Conservation (phyloP, 2,113 vertebrate genomes). For the Toxostoma redivivum region DNA sequence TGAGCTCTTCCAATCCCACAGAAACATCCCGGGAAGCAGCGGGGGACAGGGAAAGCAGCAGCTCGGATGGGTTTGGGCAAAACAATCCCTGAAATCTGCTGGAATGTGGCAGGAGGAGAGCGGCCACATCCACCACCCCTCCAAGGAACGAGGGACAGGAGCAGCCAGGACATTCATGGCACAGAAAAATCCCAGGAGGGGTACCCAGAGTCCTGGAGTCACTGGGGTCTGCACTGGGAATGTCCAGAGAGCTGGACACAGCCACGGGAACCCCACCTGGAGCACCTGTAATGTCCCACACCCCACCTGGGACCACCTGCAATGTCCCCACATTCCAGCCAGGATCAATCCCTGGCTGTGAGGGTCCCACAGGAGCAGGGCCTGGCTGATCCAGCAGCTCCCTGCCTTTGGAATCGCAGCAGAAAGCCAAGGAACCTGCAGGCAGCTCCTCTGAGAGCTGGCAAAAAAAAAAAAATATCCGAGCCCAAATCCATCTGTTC, state of each 20-base stretch:
- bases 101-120: neutral
- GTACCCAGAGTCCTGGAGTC: rapidly evolving
- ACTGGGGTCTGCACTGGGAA: neutral
- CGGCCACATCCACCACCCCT: neutral
- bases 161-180: rapidly evolving
- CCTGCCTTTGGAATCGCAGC: neutral
- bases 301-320: neutral
- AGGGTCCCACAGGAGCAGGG: rapidly evolving
- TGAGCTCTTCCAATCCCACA: neutral
- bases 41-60: neutral
- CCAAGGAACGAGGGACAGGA: neutral
- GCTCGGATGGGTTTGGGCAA: neutral
- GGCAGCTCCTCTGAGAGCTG: neutral
- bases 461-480: neutral
- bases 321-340: neutral
- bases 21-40: slow-evolving; percentile 25
- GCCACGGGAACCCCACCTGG: rapidly evolving
- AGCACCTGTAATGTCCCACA: no score
- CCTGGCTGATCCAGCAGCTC: neutral
- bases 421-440: neutral
- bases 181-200: neutral
- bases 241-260: rapidly evolving
- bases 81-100: slow-evolving; percentile 28
- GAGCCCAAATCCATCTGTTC: neutral
- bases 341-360: neutral